phyloP scores from a whole-genome alignment of 2,797 vertebrate genomes.

The Crax fasciolata region DNA sequence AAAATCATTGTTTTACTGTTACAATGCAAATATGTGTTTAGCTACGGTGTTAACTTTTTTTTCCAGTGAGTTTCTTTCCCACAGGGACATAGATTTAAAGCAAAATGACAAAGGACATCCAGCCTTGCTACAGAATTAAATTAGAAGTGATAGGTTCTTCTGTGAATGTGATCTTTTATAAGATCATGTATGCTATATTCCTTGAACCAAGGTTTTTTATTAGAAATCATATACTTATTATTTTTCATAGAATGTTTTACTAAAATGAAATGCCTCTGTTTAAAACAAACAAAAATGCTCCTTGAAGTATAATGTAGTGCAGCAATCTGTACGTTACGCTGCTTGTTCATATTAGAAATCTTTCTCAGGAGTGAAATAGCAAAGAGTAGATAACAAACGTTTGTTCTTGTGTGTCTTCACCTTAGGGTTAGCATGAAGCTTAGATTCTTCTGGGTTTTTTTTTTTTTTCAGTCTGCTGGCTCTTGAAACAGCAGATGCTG shows the following conservation, averaged over 20 bases:
- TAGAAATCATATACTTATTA: background rate
- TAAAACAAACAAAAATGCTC: background rate
- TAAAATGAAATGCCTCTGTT: background rate
- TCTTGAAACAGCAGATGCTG: background rate
- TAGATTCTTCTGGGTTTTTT: background rate
- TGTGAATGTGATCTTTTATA: background rate
- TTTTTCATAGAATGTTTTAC: background rate
- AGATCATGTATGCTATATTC: background rate
- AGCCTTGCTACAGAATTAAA: background rate
- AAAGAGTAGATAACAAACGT: background rate
- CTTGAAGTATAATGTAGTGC: background rate
- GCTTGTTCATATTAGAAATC: background rate
- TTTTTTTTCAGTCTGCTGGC: background rate
- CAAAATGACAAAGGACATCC: background rate
- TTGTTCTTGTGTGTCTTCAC: background rate
- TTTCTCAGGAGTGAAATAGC: background rate
- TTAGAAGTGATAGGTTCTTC: background rate
- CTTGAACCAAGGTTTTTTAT: background rate
- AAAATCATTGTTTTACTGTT: background rate
- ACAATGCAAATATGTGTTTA: background rate
- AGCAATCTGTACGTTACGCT: background rate
- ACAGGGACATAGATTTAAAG: background rate
- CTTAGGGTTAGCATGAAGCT: background rate
- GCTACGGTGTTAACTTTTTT: background rate
- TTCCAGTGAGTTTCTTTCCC: background rate